Conservation (phyloP, 2,797 vertebrate genomes). For the Pampus argenteus region DNA sequence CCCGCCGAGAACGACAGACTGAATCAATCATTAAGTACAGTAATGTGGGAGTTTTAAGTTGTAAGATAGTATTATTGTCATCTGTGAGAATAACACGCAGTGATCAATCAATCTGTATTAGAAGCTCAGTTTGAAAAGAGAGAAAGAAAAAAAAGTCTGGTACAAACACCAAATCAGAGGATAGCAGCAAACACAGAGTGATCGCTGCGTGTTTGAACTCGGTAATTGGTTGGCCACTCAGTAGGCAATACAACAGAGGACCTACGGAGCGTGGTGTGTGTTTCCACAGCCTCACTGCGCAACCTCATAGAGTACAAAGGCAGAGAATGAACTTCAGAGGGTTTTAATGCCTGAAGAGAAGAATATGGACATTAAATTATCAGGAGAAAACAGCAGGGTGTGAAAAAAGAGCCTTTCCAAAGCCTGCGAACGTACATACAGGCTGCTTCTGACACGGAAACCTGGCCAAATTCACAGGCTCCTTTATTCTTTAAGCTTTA, state of each 20-base stretch:
- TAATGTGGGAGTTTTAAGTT: conserved; percentile 6
- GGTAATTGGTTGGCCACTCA: conserved; percentile 81
- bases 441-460: conserved; percentile 83
- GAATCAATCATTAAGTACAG: not conserved
- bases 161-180: conserved; percentile 77
- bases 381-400: conserved; percentile 85
- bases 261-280: conserved; percentile 77
- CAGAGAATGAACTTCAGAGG: conserved; percentile 82
- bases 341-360: conserved; percentile 84
- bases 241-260: conserved; percentile 78
- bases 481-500: conserved; percentile 82
- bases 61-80: conserved; percentile 45
- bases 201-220: conserved; percentile 79
- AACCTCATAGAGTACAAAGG: conserved; percentile 78
- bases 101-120: conserved; percentile 65
- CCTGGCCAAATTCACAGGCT: conserved; percentile 82
- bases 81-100: conserved; percentile 46
- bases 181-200: conserved; percentile 63
- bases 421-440: conserved; percentile 71
- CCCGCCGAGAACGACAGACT: not conserved
- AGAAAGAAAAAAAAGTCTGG: conserved; percentile 30
- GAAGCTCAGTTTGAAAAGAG: conserved; percentile 59
- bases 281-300: conserved; percentile 79
- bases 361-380: conserved; percentile 85
- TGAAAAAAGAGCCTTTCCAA: conserved; percentile 81